These are phyloP conservation scores for Caloenas nicobarica DNA, from an alignment of 2,113 vertebrate species.

Conservation along the genomic window DNA sequence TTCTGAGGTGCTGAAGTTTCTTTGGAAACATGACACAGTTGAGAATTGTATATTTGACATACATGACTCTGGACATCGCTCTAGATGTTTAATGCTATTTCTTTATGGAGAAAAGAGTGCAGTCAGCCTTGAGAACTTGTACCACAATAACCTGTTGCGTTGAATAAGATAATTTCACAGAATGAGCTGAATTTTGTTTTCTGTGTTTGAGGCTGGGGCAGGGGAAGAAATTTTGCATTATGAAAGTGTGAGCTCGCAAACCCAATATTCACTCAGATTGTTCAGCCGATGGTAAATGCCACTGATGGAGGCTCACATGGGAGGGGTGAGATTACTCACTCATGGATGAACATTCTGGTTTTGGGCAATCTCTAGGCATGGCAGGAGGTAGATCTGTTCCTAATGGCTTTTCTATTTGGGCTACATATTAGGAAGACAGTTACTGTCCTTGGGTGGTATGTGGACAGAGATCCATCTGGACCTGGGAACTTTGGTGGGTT, in stretches of 20 bases:
- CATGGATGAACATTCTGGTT: neutral
- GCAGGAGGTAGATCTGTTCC: neutral
- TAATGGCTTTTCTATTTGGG: neutral
- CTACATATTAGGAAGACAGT: neutral
- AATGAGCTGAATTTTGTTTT: neutral
- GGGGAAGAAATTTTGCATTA: neutral
- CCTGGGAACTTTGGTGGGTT: neutral
- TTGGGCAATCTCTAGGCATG: neutral
- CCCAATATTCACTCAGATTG: accelerated
- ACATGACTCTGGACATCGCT: neutral
- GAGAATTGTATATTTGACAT: neutral
- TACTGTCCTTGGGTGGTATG: neutral
- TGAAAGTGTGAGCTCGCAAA: neutral
- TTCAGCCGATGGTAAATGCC: accelerated
- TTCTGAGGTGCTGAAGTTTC: neutral
- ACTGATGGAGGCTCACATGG: neutral
- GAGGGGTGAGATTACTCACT: neutral
- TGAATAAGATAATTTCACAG: neutral
- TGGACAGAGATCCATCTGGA: neutral
- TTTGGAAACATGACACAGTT: neutral
- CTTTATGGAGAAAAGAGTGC: neutral
- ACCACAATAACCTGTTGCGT: neutral
- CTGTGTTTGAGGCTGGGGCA: neutral
- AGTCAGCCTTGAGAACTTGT: neutral
- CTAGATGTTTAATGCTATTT: neutral